Conservation (phyloP, 2,797 vertebrate species). For the Trematomus bernacchii region DNA sequence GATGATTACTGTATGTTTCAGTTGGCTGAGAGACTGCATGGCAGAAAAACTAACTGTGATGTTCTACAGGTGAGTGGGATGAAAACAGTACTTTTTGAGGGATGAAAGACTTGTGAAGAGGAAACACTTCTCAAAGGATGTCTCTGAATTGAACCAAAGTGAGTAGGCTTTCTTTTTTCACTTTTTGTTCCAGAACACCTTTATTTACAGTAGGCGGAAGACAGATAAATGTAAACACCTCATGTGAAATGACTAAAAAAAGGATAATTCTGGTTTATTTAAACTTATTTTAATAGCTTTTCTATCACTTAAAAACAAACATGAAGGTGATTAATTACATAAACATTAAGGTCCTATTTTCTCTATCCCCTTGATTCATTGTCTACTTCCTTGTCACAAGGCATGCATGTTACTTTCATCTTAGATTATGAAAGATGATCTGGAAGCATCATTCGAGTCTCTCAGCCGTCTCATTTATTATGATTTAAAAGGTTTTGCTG, state of each 20-base stretch:
- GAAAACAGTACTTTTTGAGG: slow-evolving; percentile 45
- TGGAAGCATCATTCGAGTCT: slow-evolving; percentile 32
- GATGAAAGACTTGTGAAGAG: slow-evolving; percentile 55
- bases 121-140: slow-evolving; percentile 46
- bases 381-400: slow-evolving; percentile 25
- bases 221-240: slow-evolving; percentile 18
- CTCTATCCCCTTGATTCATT: neutral
- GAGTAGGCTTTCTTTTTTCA: slow-evolving; percentile 33
- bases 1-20: slow-evolving; percentile 65
- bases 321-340: slow-evolving; percentile 2
- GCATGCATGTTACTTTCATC: slow-evolving; percentile 36
- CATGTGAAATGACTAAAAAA: neutral
- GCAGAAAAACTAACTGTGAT: slow-evolving; percentile 29
- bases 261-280: neutral
- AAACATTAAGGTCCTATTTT: neutral
- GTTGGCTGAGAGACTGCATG: slow-evolving; percentile 37
- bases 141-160: slow-evolving; percentile 25
- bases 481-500: slow-evolving; percentile 51
- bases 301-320: neutral
- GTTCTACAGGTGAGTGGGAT: slow-evolving; percentile 64
- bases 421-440: slow-evolving; percentile 45
- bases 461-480: slow-evolving; percentile 46
- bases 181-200: slow-evolving; percentile 32
- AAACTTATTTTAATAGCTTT: slow-evolving; percentile 14
- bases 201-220: slow-evolving; percentile 19